Evolutionary conservation across 1,140 invertebrate genomes (phyloP).

Genomic region (Globodera rostochiensis): DNA sequence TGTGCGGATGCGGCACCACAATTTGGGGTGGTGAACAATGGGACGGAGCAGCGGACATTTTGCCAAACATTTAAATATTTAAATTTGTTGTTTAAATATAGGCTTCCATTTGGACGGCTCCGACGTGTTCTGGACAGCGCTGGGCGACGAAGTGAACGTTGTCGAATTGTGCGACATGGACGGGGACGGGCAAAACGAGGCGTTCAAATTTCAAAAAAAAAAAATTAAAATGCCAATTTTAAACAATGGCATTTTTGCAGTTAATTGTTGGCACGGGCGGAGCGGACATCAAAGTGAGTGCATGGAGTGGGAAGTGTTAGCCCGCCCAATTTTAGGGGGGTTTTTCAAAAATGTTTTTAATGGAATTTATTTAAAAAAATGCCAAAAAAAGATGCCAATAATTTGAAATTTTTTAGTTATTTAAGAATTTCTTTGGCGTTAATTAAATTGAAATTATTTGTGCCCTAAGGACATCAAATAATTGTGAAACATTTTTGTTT

Average conservation of each 20-base stretch:
- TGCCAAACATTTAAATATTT: background rate
- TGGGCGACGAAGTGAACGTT: slow-evolving; percentile 43
- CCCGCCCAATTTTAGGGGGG: too few relatives aligned
- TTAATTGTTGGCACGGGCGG: slow-evolving; percentile 47
- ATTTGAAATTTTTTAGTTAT: too few relatives aligned
- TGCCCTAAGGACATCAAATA: background rate
- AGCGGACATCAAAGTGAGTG: slow-evolving; percentile 45
- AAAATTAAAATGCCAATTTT: background rate
- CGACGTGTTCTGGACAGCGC: slow-evolving; percentile 49
- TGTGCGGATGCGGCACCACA: slow-evolving; percentile 50
- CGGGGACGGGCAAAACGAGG: slow-evolving; percentile 48
- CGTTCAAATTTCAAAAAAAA: slow-evolving; percentile 22
- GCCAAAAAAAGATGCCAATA: too few relatives aligned
- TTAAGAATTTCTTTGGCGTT: too few relatives aligned
- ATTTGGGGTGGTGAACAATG: slow-evolving; percentile 41
- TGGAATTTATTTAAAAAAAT: too few relatives aligned
- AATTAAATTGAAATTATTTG: too few relatives aligned
- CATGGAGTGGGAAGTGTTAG: too few relatives aligned
- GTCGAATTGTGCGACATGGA: slow-evolving; percentile 52
- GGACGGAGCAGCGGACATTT: background rate
- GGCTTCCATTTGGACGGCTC: slow-evolving; percentile 31
- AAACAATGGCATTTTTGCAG: background rate
- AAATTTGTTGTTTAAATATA: background rate
- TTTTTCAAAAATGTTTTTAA: too few relatives aligned
- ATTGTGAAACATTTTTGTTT: too few relatives aligned